phyloP scores from a whole-genome alignment of 2,797 vertebrate species.

The Rhodeus uyekii region DNA sequence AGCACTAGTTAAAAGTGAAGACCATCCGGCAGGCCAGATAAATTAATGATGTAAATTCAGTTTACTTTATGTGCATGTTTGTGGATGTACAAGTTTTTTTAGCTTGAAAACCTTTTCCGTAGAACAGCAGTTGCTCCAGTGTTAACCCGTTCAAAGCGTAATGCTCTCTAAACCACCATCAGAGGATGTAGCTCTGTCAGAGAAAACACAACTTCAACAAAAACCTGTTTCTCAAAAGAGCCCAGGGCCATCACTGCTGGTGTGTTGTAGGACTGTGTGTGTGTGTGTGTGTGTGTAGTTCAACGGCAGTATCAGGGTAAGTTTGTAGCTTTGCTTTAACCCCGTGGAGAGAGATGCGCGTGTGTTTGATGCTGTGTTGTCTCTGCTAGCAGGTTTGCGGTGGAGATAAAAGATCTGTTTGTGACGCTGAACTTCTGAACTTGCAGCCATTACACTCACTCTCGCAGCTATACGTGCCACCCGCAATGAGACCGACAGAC shows the following conservation, averaged over 20 bases:
- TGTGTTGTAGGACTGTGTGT: neutral
- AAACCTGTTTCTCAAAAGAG: neutral
- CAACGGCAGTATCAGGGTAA: neutral
- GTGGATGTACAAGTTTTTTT: neutral
- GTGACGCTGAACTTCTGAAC: slow-evolving; percentile 33
- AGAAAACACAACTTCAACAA: neutral
- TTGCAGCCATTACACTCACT: slow-evolving; percentile 4
- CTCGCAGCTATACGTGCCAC: neutral
- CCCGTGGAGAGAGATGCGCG: neutral
- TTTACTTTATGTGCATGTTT: neutral
- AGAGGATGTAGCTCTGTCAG: neutral
- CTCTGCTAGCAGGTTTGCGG: slow-evolving; percentile 1
- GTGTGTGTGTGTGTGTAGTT: neutral
- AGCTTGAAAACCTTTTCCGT: neutral
- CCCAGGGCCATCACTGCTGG: neutral
- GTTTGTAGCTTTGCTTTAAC: slow-evolving; percentile 16
- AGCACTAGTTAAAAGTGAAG: neutral
- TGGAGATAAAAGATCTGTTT: slow-evolving; percentile 27
- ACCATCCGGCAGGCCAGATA: neutral
- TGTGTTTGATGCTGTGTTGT: neutral
- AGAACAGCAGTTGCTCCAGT: neutral
- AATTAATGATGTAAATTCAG: neutral
- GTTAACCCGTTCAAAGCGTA: neutral
- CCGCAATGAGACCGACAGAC: slow-evolving; percentile 2
- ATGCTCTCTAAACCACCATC: neutral